phyloP scores from a whole-genome alignment of 1,140 invertebrate genomes.

The Battus philenor region DNA sequence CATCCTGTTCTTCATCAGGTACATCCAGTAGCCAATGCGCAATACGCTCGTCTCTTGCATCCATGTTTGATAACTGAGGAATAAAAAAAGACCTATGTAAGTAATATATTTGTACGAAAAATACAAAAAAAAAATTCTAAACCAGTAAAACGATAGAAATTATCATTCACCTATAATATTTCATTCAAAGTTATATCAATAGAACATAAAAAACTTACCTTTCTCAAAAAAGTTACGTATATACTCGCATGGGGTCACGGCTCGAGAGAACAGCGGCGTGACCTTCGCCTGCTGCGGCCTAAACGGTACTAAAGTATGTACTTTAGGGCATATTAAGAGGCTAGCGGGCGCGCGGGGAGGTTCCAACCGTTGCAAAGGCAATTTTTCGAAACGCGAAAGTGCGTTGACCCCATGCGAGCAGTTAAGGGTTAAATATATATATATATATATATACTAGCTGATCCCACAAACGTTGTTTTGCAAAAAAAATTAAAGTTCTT shows the following conservation, averaged over 20 bases:
- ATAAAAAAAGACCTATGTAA: background rate
- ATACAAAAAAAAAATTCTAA: no score
- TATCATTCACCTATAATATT: no score
- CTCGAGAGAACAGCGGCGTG: slow-evolving; percentile 13
- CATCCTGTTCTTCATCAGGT: background rate
- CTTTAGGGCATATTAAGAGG: slow-evolving; percentile 14
- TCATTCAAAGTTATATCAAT: slow-evolving; percentile 14
- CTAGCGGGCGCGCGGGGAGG: slow-evolving; percentile 15
- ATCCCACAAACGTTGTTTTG: no score
- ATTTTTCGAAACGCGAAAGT: background rate
- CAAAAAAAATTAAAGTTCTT: no score
- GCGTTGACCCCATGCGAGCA: no score
- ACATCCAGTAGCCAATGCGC: background rate
- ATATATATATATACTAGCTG: no score
- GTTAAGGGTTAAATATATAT: no score
- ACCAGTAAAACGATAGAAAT: no score
- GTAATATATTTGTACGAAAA: background rate
- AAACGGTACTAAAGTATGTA: slow-evolving; percentile 11
- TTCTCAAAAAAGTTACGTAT: slow-evolving; percentile 17
- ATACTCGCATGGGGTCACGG: slow-evolving; percentile 15
- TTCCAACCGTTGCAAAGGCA: background rate
- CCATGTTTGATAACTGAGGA: background rate
- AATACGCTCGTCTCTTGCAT: background rate
- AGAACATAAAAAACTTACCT: slow-evolving; percentile 14
- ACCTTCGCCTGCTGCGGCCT: slow-evolving; percentile 1